Evolutionary conservation across 1,140 invertebrate genomes (phyloP), one percentile per base, ranked within the genome.

Genomic region (Musca vetustissima): DNA sequence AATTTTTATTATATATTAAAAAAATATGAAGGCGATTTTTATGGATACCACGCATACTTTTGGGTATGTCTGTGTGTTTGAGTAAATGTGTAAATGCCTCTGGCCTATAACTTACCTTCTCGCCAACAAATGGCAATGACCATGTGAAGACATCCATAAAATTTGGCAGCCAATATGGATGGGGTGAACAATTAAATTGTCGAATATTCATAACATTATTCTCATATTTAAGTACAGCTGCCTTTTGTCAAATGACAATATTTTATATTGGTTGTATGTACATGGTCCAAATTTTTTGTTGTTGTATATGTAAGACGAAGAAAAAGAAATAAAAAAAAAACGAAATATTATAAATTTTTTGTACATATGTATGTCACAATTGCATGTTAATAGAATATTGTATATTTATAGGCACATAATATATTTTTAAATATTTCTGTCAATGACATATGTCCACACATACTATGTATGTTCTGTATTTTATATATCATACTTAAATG

Each of bases 101-200:
- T 11, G 3, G 6, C 4, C 17, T 43, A 43, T 11, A 57, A 67
- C 48, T 53, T 80, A 92, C 98, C 89, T 99, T 99, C 85, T 99
- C 98, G 73, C 97, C 98, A 71, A 99, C 98, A 87, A 99, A 99
- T 76, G 98, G 98, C 84, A 99, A 86, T 75, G 97, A 99, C 98
- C 98, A 99, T 73, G 98, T 99, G 85, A 99, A 99, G 64, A 99
- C 98, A 87, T 99, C 98, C 98, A 99, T 99, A 86, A 99, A 99
- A 85, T 99, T 99, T 76, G 98, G 98, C 85, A 99, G 85, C 98
- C 98, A 99, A 83, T 99, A 99, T 36, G 98, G 98, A 88, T 99
- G 98, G 69, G 97, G 96, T 73, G 97, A 99, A 88, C 97, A 99
- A 85, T 99, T 99, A 86, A 99, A 99, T 87, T 99, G 98, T 81